phyloP scores from a whole-genome alignment of 2,888 invertebrate genomes.

The Drosophila ustulata region DNA sequence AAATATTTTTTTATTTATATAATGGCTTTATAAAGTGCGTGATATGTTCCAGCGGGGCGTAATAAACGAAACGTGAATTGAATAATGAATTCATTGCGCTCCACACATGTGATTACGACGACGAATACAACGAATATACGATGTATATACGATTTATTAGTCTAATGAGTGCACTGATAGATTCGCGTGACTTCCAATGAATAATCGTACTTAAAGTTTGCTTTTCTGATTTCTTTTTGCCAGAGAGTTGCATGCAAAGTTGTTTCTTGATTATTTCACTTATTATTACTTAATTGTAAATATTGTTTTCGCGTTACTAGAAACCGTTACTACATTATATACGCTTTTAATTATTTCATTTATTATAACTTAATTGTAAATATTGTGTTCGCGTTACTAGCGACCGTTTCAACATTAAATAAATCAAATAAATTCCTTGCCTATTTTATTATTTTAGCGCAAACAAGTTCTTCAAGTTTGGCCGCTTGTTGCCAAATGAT shows the following conservation, averaged over 20 bases:
- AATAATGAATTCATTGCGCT: constrained; percentile 61
- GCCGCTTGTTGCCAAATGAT: neutral
- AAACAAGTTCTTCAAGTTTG: constrained; percentile 10
- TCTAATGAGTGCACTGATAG: constrained; percentile 66
- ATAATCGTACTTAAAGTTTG: constrained; percentile 8
- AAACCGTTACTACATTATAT: neutral
- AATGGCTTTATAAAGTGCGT: constrained; percentile 75
- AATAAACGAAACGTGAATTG: constrained; percentile 62
- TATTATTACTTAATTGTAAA: neutral
- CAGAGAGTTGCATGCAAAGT: constrained; percentile 3
- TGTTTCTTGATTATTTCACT: neutral
- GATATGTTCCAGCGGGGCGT: constrained; percentile 51
- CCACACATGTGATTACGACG: constrained; percentile 52
- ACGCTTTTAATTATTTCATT: neutral
- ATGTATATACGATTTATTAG: constrained; percentile 56
- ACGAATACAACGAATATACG: constrained; percentile 33
- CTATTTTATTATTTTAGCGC: neutral
- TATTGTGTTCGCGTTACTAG: too few relatives aligned
- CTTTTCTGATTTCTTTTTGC: neutral
- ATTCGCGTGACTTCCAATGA: constrained; percentile 66
- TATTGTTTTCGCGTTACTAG: too few relatives aligned
- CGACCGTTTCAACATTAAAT: neutral
- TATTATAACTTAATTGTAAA: neutral
- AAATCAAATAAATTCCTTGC: neutral
- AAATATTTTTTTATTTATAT: constrained; percentile 61